These are phyloP conservation scores for Acestrorhynchus altus DNA, from an alignment of 2,797 vertebrate species.

Conservation along the genomic window DNA sequence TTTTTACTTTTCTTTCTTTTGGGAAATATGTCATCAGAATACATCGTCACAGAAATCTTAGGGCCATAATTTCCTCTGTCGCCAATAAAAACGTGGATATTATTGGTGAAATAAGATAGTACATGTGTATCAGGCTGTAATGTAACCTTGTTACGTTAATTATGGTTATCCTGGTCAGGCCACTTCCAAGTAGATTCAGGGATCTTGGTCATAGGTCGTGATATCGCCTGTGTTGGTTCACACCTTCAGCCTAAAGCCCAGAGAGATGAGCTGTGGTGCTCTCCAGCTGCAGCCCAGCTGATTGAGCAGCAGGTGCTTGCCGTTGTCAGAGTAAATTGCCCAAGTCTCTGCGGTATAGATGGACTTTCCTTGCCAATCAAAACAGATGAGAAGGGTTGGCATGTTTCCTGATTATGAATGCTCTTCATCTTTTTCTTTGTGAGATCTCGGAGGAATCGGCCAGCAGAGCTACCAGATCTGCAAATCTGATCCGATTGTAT, in stretches of 20 bases:
- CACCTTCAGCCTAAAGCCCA: background rate
- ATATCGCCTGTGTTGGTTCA: background rate
- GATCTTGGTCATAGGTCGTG: too few relatives aligned
- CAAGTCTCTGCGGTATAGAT: background rate
- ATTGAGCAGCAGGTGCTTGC: constrained; percentile 17
- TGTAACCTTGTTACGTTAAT: too few relatives aligned
- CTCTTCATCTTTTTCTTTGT: background rate
- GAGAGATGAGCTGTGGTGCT: background rate
- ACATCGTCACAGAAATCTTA: too few relatives aligned
- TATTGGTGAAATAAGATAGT: too few relatives aligned
- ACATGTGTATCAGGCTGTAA: too few relatives aligned
- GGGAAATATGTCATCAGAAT: too few relatives aligned
- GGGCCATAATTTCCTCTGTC: too few relatives aligned
- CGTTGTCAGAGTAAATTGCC: background rate
- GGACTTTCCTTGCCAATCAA: background rate
- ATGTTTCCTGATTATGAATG: background rate
- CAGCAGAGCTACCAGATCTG: background rate
- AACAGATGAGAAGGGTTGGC: background rate
- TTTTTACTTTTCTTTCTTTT: too few relatives aligned
- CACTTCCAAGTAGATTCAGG: too few relatives aligned
- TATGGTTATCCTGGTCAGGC: too few relatives aligned
- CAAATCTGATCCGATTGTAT: background rate
- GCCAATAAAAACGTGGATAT: too few relatives aligned
- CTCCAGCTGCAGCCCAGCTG: background rate
- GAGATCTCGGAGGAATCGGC: background rate